Evolutionary conservation across 2,113 vertebrate species (phyloP).

Genomic region (Periophthalmus modestus): DNA sequence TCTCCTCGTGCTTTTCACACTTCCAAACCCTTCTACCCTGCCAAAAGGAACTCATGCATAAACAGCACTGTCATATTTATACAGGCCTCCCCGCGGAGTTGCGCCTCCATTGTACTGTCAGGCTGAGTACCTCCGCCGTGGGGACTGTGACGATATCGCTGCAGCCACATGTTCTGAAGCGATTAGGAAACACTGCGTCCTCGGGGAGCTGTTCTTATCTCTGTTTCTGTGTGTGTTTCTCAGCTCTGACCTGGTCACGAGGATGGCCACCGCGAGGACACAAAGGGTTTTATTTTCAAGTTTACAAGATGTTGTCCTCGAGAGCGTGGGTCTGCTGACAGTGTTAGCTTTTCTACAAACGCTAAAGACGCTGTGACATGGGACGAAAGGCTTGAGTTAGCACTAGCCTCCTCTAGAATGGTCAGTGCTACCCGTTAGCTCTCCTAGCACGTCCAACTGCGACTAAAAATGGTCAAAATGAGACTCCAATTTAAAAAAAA

Average conservation of each 20-base stretch:
- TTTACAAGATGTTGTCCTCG: neutral
- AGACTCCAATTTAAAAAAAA: no score
- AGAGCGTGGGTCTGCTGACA: conserved; percentile 5
- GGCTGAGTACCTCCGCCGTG: conserved; percentile 65
- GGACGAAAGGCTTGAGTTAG: no score
- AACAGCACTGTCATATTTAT: conserved; percentile 71
- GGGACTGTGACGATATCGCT: conserved; percentile 70
- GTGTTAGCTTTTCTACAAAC: neutral
- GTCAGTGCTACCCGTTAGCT: no score
- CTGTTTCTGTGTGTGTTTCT: conserved; percentile 31
- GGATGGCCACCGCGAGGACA: conserved; percentile 63
- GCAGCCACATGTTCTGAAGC: conserved; percentile 67
- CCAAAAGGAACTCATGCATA: conserved; percentile 70
- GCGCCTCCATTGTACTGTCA: conserved; percentile 55
- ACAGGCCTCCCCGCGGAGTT: conserved; percentile 57
- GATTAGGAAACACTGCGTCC: conserved; percentile 65
- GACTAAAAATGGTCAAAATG: no score
- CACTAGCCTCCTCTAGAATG: no score
- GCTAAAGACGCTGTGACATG: neutral
- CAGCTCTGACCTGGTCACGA: conserved; percentile 50
- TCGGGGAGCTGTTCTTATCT: conserved; percentile 57
- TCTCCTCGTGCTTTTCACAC: conserved; percentile 33
- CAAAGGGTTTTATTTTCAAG: conserved; percentile 55
- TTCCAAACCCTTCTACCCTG: conserved; percentile 43
- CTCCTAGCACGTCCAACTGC: no score